Conservation (phyloP, 2,797 vertebrate species). For the Acanthurus lineatus region DNA sequence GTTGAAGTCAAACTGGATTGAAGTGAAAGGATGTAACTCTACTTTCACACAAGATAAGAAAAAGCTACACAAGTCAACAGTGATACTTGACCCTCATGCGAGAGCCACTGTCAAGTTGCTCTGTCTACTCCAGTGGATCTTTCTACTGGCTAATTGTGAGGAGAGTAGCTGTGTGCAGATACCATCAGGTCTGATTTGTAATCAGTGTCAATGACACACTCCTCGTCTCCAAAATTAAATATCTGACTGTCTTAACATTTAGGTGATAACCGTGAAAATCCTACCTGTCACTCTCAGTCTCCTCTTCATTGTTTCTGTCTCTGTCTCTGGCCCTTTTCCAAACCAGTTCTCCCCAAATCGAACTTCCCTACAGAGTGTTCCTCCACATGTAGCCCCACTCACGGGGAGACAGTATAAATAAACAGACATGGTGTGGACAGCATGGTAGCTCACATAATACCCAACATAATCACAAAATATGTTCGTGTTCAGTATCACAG, state of each 20-base stretch:
- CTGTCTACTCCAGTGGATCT: background rate
- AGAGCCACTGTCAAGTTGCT: constrained; percentile 21
- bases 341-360: constrained; percentile 13
- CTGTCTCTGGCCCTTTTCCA: constrained; percentile 44
- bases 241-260: constrained; percentile 47
- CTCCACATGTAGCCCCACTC: constrained; percentile 67
- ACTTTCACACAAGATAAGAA: constrained; percentile 20
- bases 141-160: constrained; percentile 24
- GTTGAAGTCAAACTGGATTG: constrained; percentile 31
- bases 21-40: constrained; percentile 16
- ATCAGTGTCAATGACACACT: constrained; percentile 19
- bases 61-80: constrained; percentile 35
- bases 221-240: constrained; percentile 33
- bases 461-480: background rate
- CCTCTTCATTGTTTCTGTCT: constrained; percentile 10
- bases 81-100: constrained; percentile 23
- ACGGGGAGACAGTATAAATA: constrained; percentile 65
- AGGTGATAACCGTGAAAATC: constrained; percentile 45
- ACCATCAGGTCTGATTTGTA: constrained; percentile 35
- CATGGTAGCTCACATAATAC: constrained; percentile 19
- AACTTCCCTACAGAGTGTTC: constrained; percentile 43
- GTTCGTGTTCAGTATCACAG: constrained; percentile 16
- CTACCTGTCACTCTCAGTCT: constrained; percentile 19
- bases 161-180: constrained; percentile 1
- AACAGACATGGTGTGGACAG: constrained; percentile 52